Base-by-base conservation (phyloP, 1,140 invertebrate genomes). In the Macrobrachium nipponense region DNA sequence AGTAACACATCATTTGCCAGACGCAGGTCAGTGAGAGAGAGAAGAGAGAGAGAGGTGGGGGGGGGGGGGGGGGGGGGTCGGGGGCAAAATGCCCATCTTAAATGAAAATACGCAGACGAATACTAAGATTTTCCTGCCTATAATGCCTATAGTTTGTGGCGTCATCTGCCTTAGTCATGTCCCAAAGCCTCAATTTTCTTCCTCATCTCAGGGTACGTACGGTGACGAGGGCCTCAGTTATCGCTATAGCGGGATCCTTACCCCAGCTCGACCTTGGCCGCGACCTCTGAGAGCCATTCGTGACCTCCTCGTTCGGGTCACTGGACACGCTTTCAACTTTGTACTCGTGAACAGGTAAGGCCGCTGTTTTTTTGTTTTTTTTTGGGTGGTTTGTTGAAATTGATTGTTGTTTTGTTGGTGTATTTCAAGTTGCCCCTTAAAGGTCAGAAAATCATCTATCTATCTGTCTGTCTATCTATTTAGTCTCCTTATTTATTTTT, bases 271-370 rank as follows among this genome's bases (percentile, higher is more conserved):
- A 81, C 93, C 94, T 11, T 95, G 95, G 95, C 92, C 93, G 0
- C 89, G 91, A 44, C 89, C 92, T 0, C 89, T 95, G 1, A 64
- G 90, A n/a, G 89, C 91, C 10, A 90, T 95, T 15, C 91, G 93
- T 87, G 91, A 94, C 73, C 90, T 92, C 44, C 90, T 95, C 5
- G 88, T 90, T n/a, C 88, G 90, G 61, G 88, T 93, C 2, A 93
- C 93, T 58, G 93, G 93, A 27, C 90, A 92, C 85, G 87, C 92
- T 62, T 95, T 94, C 89, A 94, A 95, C 90, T 95, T 95, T 91
- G 94, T 95, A 36, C 90, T 95, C 51, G 92, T 95, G 0, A 95
- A 95, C 90, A 94, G 94, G 94, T 95, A 91, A 89, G 77, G 83
- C 23, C 5, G 7, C 23, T 18, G 27, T 44, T 61, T 3, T 66